Base-by-base conservation (phyloP, 2,797 vertebrate species). In the Hafferia zeledoni region DNA sequence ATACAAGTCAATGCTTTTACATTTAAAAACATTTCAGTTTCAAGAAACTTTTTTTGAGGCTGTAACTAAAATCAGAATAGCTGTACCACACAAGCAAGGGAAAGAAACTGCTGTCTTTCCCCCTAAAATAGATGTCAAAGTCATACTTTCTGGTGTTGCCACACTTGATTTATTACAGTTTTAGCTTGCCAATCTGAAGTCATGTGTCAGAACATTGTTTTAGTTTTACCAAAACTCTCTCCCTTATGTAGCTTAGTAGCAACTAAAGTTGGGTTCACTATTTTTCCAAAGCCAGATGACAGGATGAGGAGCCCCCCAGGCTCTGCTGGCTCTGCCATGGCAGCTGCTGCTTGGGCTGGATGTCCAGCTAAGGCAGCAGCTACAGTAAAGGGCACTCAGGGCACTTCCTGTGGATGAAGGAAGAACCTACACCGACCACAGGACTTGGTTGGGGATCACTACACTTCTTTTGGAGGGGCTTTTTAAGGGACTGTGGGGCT, bases 251-350 rank as follows among this genome's bases (percentile, higher is more conserved):
- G 19, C 15, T 87, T 39, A 8, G 6, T 68, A 30, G 52, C 30
- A 57, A 11, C 9, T 69, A 6, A 44, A 55, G 7, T 5, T 24
- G 11, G 10, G 30, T 57, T 84, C 8, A 3, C 12, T 57, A 1
- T 33, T 78, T 84, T 46, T 39, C 67, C 30, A 59, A 68, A 75
- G 30, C 44, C 79, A 22, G 10, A 33, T 1, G 11, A 25, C 5
- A 19, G 17, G 9, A 27, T 37, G 13, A 82, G 44, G 35, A 79
- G 14, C 18, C 13, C n/a, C 14, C 20, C 13, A 18, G 35, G 31
- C 9, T 80, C 22, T 70, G 11, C 35, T 43, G 30, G 37, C 39
- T 46, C 37, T 8, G 1, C 4, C 0, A 0, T 52, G 25, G 43
- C 11, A 39, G 41, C 14, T 0, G 0, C 70, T 67, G 5, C 35